A percentile compares a stretch with the other conserved stretches of the same genome.
Conservation (phyloP, 2,113 vertebrate species). For the Ascaphus truei region DNA sequence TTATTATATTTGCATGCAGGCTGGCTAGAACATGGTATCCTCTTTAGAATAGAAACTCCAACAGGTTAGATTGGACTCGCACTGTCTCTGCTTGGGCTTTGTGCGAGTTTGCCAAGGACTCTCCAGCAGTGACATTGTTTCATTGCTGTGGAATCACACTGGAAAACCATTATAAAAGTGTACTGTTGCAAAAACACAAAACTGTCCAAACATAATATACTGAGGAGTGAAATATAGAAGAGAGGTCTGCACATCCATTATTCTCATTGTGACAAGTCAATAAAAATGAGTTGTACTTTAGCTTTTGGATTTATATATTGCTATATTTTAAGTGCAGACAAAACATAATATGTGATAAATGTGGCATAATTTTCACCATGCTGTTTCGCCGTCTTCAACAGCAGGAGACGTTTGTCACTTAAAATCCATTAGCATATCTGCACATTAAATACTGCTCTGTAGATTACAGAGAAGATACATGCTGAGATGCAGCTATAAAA, state of each 20-base stretch:
- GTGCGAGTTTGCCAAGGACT: background rate
- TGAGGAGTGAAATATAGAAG: background rate
- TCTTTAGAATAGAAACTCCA: background rate
- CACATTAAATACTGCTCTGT: slow-evolving; percentile 46
- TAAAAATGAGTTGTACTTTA: background rate
- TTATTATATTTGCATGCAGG: background rate
- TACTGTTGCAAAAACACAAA: background rate
- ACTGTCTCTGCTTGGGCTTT: background rate
- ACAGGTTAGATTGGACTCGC: background rate
- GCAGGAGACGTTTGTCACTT: slow-evolving; percentile 25
- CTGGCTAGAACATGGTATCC: background rate
- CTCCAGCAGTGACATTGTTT: background rate
- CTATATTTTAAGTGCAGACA: slow-evolving; percentile 30
- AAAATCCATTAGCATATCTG: slow-evolving; percentile 40
- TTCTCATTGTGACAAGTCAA: slow-evolving; percentile 11
- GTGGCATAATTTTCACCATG: slow-evolving; percentile 35
- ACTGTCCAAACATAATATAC: background rate
- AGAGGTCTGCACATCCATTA: background rate
- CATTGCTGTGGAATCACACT: background rate
- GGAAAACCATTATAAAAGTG: background rate
- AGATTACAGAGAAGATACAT: slow-evolving; percentile 26
- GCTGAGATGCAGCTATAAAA: slow-evolving; percentile 41
- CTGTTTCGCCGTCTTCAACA: slow-evolving; percentile 35
- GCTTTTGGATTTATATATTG: slow-evolving; percentile 13
- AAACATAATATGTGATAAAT: slow-evolving; percentile 36